phyloP scores from a whole-genome alignment of 2,888 invertebrate species.

The Eilema caniola region DNA sequence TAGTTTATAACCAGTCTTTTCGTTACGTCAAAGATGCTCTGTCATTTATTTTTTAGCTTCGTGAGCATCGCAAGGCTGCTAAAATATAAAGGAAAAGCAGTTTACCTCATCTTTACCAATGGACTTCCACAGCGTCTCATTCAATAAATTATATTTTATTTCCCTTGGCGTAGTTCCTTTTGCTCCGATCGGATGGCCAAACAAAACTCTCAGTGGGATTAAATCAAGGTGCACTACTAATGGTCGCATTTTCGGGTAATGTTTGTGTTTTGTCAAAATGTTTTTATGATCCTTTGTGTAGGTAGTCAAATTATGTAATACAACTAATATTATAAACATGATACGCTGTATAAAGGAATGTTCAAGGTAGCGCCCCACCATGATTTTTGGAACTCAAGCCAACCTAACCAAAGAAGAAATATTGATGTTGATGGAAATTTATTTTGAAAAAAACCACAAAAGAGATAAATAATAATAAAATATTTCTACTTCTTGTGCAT shows the following conservation, averaged over 20 bases:
- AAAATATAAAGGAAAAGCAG: constrained; percentile 21
- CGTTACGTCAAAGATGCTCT: not conserved
- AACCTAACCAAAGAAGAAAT: no score
- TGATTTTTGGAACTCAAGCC: no score
- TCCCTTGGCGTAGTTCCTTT: constrained; percentile 19
- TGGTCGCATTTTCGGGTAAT: constrained; percentile 3
- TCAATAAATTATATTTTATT: constrained; percentile 30
- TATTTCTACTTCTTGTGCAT: no score
- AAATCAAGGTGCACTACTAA: constrained; percentile 19
- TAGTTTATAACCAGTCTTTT: not conserved
- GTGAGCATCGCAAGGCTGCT: not conserved
- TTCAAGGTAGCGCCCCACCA: no score
- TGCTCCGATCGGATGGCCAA: constrained; percentile 10
- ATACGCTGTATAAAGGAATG: no score
- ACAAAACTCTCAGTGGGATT: constrained; percentile 16
- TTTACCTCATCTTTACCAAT: constrained; percentile 14
- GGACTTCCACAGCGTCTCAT: constrained; percentile 20
- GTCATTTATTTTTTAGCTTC: not conserved
- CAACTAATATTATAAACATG: no score
- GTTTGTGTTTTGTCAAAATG: not conserved
- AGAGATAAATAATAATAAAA: no score
- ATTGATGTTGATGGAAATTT: no score
- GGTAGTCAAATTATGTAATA: no score
- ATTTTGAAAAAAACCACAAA: no score
- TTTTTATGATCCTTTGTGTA: not conserved